phyloP scores from a whole-genome alignment of 2,888 invertebrate genomes.

The Panzeria rudis region DNA sequence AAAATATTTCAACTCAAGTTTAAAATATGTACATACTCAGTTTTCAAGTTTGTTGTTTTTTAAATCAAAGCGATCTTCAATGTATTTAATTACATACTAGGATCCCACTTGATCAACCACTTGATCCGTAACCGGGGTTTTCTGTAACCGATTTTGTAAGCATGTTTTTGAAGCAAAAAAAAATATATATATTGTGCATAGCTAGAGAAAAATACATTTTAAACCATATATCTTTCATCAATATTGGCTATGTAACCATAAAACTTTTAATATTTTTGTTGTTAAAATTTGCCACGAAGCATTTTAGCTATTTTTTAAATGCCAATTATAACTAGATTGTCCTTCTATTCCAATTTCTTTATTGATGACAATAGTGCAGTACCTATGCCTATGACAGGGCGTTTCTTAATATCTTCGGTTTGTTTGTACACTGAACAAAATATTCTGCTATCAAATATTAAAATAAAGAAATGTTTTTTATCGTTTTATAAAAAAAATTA shows the following conservation, averaged over 20 bases:
- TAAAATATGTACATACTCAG: slow-evolving; percentile 13
- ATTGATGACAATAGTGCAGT: neutral
- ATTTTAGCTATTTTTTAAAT: neutral
- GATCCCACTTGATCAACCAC: no score
- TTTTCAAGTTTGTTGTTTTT: slow-evolving; percentile 42
- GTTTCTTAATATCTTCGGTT: no score
- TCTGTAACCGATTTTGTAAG: neutral
- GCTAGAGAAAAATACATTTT: no score
- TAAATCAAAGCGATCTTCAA: slow-evolving; percentile 21
- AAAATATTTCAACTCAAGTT: neutral
- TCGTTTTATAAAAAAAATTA: no score
- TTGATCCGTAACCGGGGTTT: no score
- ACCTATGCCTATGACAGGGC: no score
- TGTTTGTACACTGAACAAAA: no score
- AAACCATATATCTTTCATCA: no score
- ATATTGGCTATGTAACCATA: neutral
- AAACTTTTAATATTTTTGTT: neutral
- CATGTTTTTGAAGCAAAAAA: no score
- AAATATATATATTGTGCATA: no score
- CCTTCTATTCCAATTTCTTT: neutral
- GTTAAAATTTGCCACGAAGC: neutral
- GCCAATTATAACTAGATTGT: neutral
- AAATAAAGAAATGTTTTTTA: no score
- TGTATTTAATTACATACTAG: neutral
- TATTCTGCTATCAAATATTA: no score